phyloP scores from a whole-genome alignment of 2,113 vertebrate genomes.

The Ranitomeya variabilis region DNA sequence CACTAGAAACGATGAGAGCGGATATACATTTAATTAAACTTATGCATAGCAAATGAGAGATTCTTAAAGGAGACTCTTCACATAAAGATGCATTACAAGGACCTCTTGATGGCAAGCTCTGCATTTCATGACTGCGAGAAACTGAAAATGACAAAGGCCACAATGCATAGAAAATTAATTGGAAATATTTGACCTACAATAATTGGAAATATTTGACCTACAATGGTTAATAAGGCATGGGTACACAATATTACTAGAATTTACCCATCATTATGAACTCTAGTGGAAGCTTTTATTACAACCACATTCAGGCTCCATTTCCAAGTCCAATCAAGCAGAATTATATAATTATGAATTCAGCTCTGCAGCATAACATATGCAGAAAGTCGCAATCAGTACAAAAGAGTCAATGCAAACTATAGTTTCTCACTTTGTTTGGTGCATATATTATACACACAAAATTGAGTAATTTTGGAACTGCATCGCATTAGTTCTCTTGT shows the following conservation, averaged over 20 bases:
- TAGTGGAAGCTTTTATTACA: neutral
- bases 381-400: neutral
- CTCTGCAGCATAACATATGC: neutral
- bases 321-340: neutral
- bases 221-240: neutral
- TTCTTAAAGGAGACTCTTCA: neutral
- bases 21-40: conserved; percentile 23
- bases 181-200: neutral
- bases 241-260: neutral
- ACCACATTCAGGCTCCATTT: neutral
- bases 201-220: neutral
- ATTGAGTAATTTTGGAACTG: too few species aligned
- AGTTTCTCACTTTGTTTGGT: too few species aligned
- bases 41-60: conserved; percentile 7
- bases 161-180: neutral
- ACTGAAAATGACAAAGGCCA: neutral
- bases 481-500: too few species aligned
- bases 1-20: neutral
- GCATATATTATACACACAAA: too few species aligned
- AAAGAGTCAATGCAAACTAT: neutral
- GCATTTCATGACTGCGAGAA: neutral
- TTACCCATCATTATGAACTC: neutral
- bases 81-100: neutral
- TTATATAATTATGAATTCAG: neutral
- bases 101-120: neutral